Evolutionary conservation across 2,888 invertebrate species (phyloP).

Genomic region (Meandrusa payeni): DNA sequence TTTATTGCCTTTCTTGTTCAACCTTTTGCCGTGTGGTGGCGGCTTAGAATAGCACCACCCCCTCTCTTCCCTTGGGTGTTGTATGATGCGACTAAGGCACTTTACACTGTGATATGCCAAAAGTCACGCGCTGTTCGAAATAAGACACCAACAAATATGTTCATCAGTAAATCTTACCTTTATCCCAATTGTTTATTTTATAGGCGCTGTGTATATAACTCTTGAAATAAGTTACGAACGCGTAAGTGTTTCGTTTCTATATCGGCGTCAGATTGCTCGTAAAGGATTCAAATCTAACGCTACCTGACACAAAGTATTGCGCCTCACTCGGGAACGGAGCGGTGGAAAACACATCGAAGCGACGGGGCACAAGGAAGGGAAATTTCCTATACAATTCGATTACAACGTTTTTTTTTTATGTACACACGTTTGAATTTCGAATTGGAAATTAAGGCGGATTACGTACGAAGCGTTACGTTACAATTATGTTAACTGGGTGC

Average conservation of each 20-base stretch:
- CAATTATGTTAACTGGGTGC: too few species aligned
- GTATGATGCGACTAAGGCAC: too few species aligned
- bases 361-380: slow-evolving; percentile 17
- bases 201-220: not conserved
- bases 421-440: slow-evolving; percentile 1
- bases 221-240: not conserved
- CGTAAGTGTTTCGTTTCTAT: not conserved
- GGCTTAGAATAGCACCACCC: too few species aligned
- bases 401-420: slow-evolving; percentile 9
- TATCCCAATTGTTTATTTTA: too few species aligned
- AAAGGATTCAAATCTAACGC: slow-evolving; percentile 16
- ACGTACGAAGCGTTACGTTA: too few species aligned
- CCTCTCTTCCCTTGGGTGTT: too few species aligned
- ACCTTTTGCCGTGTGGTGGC: too few species aligned
- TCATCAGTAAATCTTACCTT: too few species aligned
- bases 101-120: too few species aligned
- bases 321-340: not conserved
- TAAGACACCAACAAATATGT: too few species aligned
- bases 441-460: not conserved
- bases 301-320: slow-evolving; percentile 19
- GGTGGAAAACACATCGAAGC: slow-evolving; percentile 12
- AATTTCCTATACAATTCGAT: slow-evolving; percentile 18
- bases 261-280: slow-evolving; percentile 10
- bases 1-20: too few species aligned
- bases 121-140: too few species aligned